Conservation (phyloP, 2,888 invertebrate genomes). For the Dioctria linearis region DNA sequence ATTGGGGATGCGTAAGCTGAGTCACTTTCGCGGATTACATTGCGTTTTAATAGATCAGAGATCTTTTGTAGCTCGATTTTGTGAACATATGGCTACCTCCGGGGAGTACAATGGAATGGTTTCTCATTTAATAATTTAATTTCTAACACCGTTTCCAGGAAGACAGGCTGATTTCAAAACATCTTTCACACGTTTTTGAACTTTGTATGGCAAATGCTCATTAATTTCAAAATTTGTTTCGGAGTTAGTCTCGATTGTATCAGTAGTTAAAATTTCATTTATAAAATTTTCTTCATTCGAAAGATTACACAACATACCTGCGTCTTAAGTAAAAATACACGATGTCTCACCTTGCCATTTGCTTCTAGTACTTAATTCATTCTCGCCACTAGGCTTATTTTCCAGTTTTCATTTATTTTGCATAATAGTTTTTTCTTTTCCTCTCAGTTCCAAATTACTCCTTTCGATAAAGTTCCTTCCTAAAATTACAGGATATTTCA, state of each 20-base stretch:
- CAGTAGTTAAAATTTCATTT: not conserved
- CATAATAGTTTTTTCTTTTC: not conserved
- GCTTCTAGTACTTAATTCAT: not conserved
- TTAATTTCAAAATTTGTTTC: not conserved
- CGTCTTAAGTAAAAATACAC: not conserved
- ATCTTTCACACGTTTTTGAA: too few species aligned
- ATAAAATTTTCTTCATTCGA: not conserved
- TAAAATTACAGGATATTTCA: conserved; percentile 23
- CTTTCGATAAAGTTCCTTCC: not conserved
- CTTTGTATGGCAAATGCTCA: not conserved
- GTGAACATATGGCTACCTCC: conserved; percentile 37
- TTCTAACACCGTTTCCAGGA: not conserved
- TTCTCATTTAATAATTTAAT: not conserved
- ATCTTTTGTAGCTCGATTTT: conserved; percentile 26
- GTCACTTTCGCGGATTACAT: conserved; percentile 55
- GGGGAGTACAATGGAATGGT: conserved; percentile 21
- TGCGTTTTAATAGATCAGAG: conserved; percentile 47
- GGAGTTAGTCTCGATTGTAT: not conserved
- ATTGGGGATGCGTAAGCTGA: conserved; percentile 59
- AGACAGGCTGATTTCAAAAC: not conserved
- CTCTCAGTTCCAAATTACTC: not conserved
- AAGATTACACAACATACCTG: not conserved
- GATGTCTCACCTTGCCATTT: not conserved
- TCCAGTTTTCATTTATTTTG: not conserved
- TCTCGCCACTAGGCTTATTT: not conserved